Evolutionary conservation across 2,888 invertebrate genomes (phyloP).

Genomic region (Ennomos fuscantarius): DNA sequence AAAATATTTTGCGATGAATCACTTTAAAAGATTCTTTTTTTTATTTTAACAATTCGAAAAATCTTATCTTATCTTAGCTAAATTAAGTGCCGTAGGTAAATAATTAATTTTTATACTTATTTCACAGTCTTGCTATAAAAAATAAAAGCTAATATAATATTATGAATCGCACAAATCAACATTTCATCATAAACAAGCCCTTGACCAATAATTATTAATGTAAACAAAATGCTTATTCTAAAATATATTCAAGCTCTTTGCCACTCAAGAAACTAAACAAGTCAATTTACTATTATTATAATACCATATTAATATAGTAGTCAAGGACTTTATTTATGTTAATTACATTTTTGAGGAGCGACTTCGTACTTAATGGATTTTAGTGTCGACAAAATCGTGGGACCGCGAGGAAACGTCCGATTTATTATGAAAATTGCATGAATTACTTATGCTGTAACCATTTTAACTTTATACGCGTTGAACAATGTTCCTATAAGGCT

Average conservation of each 20-base stretch:
- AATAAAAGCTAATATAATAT: constrained; percentile 52
- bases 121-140: constrained; percentile 68
- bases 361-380: background rate
- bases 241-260: too few species aligned
- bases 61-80: constrained; percentile 40
- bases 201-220: constrained; percentile 8
- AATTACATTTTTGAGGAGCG: constrained; percentile 17
- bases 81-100: constrained; percentile 52
- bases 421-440: too few species aligned
- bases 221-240: background rate
- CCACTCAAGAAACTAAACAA: too few species aligned
- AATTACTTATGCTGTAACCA: too few species aligned
- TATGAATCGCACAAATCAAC: constrained; percentile 27
- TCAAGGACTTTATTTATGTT: constrained; percentile 13
- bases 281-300: background rate
- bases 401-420: too few species aligned
- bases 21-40: constrained; percentile 41
- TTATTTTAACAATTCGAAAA: constrained; percentile 48
- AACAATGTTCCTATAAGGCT: too few species aligned
- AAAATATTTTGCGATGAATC: constrained; percentile 36
- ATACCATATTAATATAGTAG: background rate
- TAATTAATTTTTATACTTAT: constrained; percentile 50
- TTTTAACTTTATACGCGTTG: too few species aligned
- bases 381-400: too few species aligned
- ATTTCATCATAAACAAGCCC: constrained; percentile 12